phyloP scores from a whole-genome alignment of 2,888 invertebrate species.

The Cremastinae sp. region DNA sequence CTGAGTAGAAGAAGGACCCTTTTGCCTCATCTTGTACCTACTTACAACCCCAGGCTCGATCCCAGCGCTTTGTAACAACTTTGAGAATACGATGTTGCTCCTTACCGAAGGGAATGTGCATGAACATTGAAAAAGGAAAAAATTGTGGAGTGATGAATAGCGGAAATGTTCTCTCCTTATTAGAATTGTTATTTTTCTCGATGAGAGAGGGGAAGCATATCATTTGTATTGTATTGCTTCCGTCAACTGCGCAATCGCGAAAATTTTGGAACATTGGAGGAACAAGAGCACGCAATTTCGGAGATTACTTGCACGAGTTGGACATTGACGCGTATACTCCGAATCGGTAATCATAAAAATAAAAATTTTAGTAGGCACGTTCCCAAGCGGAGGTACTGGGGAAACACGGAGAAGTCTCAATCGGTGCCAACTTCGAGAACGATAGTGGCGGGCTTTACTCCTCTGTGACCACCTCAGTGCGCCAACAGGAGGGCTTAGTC shows the following conservation, averaged over 20 bases:
- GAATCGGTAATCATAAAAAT: not conserved
- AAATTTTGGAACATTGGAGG: too few species aligned
- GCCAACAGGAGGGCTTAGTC: conserved; percentile 27
- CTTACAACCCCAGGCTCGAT: conserved; percentile 31
- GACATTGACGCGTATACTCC: too few species aligned
- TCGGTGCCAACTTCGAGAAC: conserved; percentile 19
- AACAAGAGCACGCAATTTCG: too few species aligned
- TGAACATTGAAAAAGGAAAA: conserved; percentile 21
- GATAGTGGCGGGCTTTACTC: conserved; percentile 12
- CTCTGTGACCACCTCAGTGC: conserved; percentile 1
- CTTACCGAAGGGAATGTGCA: conserved; percentile 17
- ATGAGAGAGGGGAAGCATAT: not conserved
- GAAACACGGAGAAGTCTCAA: conserved; percentile 14
- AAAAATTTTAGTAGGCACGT: conserved; percentile 5
- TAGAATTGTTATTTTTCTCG: not conserved
- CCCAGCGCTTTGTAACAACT: conserved; percentile 7
- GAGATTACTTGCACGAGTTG: too few species aligned
- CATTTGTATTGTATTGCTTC: not conserved
- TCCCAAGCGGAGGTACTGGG: not conserved
- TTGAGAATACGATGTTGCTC: conserved; percentile 26
- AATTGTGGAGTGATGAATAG: conserved; percentile 21
- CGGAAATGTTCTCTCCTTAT: conserved; percentile 6
- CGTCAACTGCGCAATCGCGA: too few species aligned
- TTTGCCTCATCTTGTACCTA: conserved; percentile 56
- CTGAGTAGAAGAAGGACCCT: conserved; percentile 50